Conservation (phyloP, 2,797 vertebrate genomes). For the Xenopus petersii region DNA sequence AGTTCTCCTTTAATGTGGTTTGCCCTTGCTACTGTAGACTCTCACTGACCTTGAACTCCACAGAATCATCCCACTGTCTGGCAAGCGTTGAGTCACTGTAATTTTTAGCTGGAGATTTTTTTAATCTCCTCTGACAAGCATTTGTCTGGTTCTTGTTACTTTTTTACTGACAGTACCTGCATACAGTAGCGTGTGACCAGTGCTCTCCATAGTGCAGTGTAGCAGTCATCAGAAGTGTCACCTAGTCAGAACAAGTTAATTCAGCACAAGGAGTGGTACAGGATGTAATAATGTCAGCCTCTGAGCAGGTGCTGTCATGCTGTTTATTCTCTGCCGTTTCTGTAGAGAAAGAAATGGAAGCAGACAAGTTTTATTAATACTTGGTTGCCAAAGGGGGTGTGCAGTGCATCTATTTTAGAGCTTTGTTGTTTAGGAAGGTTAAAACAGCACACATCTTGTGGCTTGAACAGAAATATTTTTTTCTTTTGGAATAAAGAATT, state of each 20-base stretch:
- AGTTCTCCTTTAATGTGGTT: neutral
- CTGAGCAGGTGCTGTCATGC: slow-evolving; percentile 68
- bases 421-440: too few relatives aligned
- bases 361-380: slow-evolving; percentile 58
- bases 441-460: too few relatives aligned
- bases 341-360: slow-evolving; percentile 23
- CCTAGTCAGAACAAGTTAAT: slow-evolving; percentile 73
- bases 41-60: slow-evolving; percentile 59
- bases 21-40: slow-evolving; percentile 44
- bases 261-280: slow-evolving; percentile 55
- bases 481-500: too few relatives aligned
- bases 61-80: slow-evolving; percentile 55
- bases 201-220: slow-evolving; percentile 51
- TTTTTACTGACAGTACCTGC: slow-evolving; percentile 62
- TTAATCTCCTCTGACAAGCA: slow-evolving; percentile 66
- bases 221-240: slow-evolving; percentile 65
- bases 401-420: too few relatives aligned
- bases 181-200: slow-evolving; percentile 59
- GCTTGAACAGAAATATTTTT: too few relatives aligned
- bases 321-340: slow-evolving; percentile 18
- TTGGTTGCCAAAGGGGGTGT: slow-evolving; percentile 7
- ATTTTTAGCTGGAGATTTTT: slow-evolving; percentile 59
- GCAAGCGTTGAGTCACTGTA: slow-evolving; percentile 54
- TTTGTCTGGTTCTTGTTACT: slow-evolving; percentile 62
- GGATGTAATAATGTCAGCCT: slow-evolving; percentile 64